A percentile compares a stretch with the other conserved stretches of the same genome.
Conservation (phyloP, 2,888 invertebrate genomes). For the Marasmarcha lunaedactyla region DNA sequence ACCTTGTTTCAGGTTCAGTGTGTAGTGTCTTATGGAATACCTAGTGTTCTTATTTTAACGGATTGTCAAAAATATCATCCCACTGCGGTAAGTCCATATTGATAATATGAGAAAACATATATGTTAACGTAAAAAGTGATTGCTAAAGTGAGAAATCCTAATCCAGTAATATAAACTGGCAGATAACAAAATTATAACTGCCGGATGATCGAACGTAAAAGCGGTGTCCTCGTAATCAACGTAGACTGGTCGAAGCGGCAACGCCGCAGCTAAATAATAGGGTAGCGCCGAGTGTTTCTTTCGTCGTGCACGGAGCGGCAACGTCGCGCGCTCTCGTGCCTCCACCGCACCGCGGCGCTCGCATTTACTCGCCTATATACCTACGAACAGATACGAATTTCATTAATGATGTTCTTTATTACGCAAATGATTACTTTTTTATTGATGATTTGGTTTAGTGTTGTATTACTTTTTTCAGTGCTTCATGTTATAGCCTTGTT, state of each 20-base stretch:
- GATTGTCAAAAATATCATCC: not conserved
- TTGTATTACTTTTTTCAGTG: too few relatives aligned
- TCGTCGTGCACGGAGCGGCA: slow-evolving; percentile 66
- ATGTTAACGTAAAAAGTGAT: not conserved
- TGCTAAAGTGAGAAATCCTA: too few relatives aligned
- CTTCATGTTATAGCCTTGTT: too few relatives aligned
- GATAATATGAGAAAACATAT: not conserved
- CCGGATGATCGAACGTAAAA: slow-evolving; percentile 66
- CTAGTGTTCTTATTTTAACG: not conserved
- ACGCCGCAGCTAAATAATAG: slow-evolving; percentile 70
- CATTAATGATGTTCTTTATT: slow-evolving; percentile 34
- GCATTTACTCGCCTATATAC: slow-evolving; percentile 52
- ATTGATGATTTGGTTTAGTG: too few relatives aligned
- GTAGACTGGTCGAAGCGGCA: slow-evolving; percentile 63
- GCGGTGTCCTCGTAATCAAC: slow-evolving; percentile 71
- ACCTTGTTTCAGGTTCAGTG: not conserved
- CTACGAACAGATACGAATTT: slow-evolving; percentile 39
- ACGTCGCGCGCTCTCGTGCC: slow-evolving; percentile 50
- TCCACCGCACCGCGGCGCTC: slow-evolving; percentile 30
- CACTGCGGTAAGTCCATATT: not conserved
- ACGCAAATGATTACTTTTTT: too few relatives aligned
- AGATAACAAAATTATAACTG: slow-evolving; percentile 25
- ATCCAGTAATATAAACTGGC: not conserved
- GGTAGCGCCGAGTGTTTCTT: slow-evolving; percentile 67
- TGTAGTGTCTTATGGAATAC: not conserved